phyloP scores from a whole-genome alignment of 1,140 invertebrate species.

The Cyclargus thomasi region DNA sequence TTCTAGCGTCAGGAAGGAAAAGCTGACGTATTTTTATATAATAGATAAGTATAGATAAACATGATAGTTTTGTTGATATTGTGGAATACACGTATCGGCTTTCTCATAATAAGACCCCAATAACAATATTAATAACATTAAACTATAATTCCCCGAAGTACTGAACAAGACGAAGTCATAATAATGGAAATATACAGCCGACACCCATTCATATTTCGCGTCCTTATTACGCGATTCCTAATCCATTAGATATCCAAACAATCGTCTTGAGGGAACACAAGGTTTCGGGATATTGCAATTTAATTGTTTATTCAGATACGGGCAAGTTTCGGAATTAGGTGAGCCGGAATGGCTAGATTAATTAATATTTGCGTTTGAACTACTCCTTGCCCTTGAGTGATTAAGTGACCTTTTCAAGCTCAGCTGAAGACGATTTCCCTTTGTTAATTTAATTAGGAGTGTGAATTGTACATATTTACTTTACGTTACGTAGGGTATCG shows the following conservation, averaged over 20 bases:
- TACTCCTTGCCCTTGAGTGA: slow-evolving; percentile 57
- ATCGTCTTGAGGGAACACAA: slow-evolving; percentile 14
- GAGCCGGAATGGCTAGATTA: slow-evolving; percentile 65
- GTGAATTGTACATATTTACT: slow-evolving; percentile 11
- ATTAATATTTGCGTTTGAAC: slow-evolving; percentile 72
- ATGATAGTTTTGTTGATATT: neutral
- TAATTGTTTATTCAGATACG: slow-evolving; percentile 70
- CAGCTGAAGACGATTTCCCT: slow-evolving; percentile 14
- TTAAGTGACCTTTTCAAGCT: slow-evolving; percentile 34
- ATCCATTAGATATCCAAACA: slow-evolving; percentile 16
- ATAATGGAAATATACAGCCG: neutral
- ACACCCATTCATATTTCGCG: neutral
- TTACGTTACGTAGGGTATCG: slow-evolving; percentile 16
- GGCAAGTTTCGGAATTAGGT: slow-evolving; percentile 68
- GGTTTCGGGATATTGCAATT: slow-evolving; percentile 45
- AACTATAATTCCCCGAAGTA: neutral
- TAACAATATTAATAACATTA: neutral
- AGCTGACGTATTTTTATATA: no score
- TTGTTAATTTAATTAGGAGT: slow-evolving; percentile 14
- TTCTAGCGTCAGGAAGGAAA: no score
- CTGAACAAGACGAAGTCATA: neutral
- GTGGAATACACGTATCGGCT: neutral
- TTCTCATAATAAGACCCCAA: neutral
- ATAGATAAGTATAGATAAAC: no score
- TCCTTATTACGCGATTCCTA: neutral